Conservation (phyloP, 1,140 invertebrate species). For the Drosophila mayri region DNA sequence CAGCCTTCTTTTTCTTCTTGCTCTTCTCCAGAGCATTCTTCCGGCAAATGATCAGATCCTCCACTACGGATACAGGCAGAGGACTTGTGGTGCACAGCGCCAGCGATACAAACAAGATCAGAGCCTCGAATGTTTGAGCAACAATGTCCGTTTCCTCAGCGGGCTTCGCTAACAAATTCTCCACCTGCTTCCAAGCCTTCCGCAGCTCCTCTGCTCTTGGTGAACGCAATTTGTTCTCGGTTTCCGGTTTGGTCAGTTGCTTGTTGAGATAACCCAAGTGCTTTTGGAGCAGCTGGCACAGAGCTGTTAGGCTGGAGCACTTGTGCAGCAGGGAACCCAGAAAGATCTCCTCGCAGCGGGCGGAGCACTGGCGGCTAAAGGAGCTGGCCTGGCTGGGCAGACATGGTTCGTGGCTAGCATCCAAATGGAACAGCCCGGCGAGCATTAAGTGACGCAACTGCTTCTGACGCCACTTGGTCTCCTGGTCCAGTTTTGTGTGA, state of each 20-base stretch:
- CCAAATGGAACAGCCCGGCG: conserved; percentile 35
- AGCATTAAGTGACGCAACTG: conserved; percentile 18
- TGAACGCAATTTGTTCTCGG: conserved; percentile 24
- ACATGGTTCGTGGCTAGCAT: conserved; percentile 14
- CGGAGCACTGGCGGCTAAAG: conserved; percentile 42
- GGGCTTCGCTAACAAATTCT: conserved; percentile 19
- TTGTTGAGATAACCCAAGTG: conserved; percentile 2
- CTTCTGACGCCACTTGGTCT: conserved; percentile 18
- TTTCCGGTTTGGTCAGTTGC: not conserved
- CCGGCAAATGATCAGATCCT: conserved; percentile 54
- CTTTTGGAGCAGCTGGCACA: conserved; percentile 10
- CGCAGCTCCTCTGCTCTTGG: conserved; percentile 3
- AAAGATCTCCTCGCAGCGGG: conserved; percentile 55
- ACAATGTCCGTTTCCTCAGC: conserved; percentile 4
- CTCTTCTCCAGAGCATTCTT: conserved; percentile 31
- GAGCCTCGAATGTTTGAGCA: conserved; percentile 41
- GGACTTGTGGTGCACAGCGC: conserved; percentile 26
- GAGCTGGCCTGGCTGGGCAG: conserved; percentile 16
- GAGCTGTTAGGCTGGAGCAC: conserved; percentile 12
- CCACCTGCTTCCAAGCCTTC: conserved; percentile 37
- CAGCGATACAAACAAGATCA: conserved; percentile 52
- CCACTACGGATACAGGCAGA: conserved; percentile 8
- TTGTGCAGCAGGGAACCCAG: conserved; percentile 34
- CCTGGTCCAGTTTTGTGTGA: conserved; percentile 18
- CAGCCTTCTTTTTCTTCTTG: conserved; percentile 5